Evolutionary conservation across 2,888 invertebrate species (phyloP), one percentile per base, ranked within the genome.

Genomic region (Thecophora atra): DNA sequence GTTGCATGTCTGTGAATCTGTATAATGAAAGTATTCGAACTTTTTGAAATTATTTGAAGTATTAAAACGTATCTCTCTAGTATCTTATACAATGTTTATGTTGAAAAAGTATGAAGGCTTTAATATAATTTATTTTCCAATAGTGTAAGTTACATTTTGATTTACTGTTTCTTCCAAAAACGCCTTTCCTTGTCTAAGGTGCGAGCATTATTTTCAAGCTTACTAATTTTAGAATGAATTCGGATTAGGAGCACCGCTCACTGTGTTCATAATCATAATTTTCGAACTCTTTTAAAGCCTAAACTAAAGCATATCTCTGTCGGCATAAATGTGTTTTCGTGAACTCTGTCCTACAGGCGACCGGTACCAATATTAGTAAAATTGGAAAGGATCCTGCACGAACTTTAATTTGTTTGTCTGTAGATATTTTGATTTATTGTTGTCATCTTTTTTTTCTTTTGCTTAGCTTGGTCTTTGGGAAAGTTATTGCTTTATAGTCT

Each of bases 71-170:
- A 51, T 64, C 52, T 37, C 24, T n/a, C 21, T 30, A 17, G 1
- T 37, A 15, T 52, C 17, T 62, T 63, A 58, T 66, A 52, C 30
- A 54, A 47, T 47, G 5, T 62, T 30, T 30, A 30, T 8, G 13
- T 60, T 60, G 24, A 24, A 11, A 28, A 60, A 24, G 7, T 60
- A 28, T 37, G 21, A 63, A 47, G 47, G 47, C 13, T 47, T 47
- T 47, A 15, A 47, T 47, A n/a, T 5, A 60, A 7, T 30, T 56
- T 65, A 47, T 63, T 70, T 63, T 17, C 58, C 58, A 54, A 54
- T 17, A 56, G 71, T 77, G 79, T 77, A 76, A 78, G 80, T 81
- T 81, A 80, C 80, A 81, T 80, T 80, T 81, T 81, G 80, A 81
- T 79, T 81, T 81, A 78, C 80, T 81, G 81, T 81, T 81, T 81